Base-by-base conservation (phyloP, 2,797 vertebrate genomes). In the Enteromius thamalakanensis region DNA sequence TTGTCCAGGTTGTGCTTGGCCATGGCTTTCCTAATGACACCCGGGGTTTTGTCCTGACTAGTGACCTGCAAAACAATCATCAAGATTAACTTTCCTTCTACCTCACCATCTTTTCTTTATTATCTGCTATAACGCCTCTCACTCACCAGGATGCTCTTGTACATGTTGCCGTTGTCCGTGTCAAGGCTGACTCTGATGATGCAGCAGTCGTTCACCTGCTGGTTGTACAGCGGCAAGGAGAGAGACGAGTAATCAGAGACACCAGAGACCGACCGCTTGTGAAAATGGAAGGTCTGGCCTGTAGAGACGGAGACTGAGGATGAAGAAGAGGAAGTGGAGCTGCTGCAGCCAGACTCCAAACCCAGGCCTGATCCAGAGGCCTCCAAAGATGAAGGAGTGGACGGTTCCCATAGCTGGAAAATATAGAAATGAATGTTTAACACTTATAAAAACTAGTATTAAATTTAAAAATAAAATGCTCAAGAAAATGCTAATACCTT, bases 181-280 rank as follows among this genome's bases (percentile, higher is more conserved):
- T 96, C 96, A 90, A 97, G 92, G 91, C 96, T 97, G 92, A 97
- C 96, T 0, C 96, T 93, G 91, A 97, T 95, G 93, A 97, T 96
- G 89, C 96, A 97, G 91, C 95, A 95, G 93, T 97, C 96, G 0
- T 96, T 96, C 62, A 95, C 93, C 89, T 97, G 96, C 94, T 97
- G 96, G 93, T 97, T 97, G 90, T 97, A 97, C 80, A 97, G 95
- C 0, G 96, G 96, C 80, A 96, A 94, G 0, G 96, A 95, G 40
- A 96, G 92, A 37, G 95, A 93, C 40, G 94, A 93, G 89, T 94
- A 94, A 92, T 93, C 92, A 88, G 96, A 96, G 87, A 95, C 93
- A 75, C 96, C 96, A 0, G 96, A 97, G 81, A 96, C 94, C 0
- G 96, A 96, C 86, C 96, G 95, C 87, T 96, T 96, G 94, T 97